These are phyloP conservation scores for Acomys russatus DNA, from an alignment of 2,797 vertebrate species.

Conservation along the genomic window DNA sequence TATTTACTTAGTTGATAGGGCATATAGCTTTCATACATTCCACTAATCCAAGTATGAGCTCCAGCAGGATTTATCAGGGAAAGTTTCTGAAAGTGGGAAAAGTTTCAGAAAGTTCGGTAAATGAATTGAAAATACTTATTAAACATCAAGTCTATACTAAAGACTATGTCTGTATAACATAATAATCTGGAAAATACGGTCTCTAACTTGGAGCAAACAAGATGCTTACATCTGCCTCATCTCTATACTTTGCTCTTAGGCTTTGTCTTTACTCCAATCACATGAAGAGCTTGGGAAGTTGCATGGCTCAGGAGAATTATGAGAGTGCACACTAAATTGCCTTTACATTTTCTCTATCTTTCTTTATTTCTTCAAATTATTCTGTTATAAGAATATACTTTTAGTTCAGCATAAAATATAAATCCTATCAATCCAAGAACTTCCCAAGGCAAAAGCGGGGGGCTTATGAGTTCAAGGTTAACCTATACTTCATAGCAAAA, in stretches of 20 bases:
- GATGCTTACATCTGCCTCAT: neutral
- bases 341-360: constrained; percentile 1
- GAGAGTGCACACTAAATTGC: neutral
- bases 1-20: constrained; percentile 6
- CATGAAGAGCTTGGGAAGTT: neutral
- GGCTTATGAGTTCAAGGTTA: neutral
- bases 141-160: neutral
- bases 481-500: neutral
- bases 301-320: neutral
- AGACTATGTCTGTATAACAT: neutral
- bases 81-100: neutral
- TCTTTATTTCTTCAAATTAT: constrained; percentile 7
- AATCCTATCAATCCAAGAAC: neutral
- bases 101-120: neutral
- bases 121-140: constrained; percentile 15
- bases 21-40: neutral
- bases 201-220: neutral
- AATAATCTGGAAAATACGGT: neutral
- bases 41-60: neutral
- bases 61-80: neutral
- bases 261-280: neutral
- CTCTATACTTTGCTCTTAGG: neutral
- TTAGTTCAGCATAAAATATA: neutral
- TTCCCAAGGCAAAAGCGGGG: too few relatives aligned
- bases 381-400: neutral